phyloP scores from a whole-genome alignment of 2,888 invertebrate genomes.

The Penaeus monodon region DNA sequence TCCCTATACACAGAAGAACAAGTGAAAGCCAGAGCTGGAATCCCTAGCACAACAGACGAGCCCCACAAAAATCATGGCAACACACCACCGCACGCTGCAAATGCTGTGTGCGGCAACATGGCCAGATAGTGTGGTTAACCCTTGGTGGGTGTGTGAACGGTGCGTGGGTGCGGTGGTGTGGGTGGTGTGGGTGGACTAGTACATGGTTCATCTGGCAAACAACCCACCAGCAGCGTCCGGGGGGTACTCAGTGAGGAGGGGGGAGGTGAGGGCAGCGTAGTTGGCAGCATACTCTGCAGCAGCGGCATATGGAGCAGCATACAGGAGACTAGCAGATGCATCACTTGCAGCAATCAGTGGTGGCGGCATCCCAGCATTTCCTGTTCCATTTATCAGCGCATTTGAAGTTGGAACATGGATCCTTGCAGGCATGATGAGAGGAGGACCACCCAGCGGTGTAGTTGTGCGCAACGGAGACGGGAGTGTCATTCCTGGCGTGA shows the following conservation, averaged over 20 bases:
- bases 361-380: conserved; percentile 74
- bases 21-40: conserved; percentile 37
- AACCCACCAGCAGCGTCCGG: conserved; percentile 95
- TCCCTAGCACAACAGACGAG: conserved; percentile 50
- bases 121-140: conserved; percentile 56
- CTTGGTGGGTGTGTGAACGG: conserved; percentile 53
- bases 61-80: conserved; percentile 44
- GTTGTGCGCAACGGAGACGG: conserved; percentile 76
- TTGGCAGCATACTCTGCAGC: conserved; percentile 80
- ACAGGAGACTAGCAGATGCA: conserved; percentile 82
- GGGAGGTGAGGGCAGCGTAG: conserved; percentile 82
- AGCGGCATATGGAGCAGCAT: conserved; percentile 77
- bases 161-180: conserved; percentile 55
- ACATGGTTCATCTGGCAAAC: conserved; percentile 80
- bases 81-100: conserved; percentile 60
- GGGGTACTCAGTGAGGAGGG: conserved; percentile 70
- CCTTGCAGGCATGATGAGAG: conserved; percentile 90
- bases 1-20: conserved; percentile 34
- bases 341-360: conserved; percentile 77
- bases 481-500: conserved; percentile 60
- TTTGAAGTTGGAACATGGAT: conserved; percentile 86
- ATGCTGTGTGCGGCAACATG: conserved; percentile 52
- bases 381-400: conserved; percentile 72
- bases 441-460: conserved; percentile 88
- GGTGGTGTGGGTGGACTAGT: conserved; percentile 69